Evolutionary conservation across 92 coral and sea anemone genomes (phyloP).

Genomic region (Porites rus): DNA sequence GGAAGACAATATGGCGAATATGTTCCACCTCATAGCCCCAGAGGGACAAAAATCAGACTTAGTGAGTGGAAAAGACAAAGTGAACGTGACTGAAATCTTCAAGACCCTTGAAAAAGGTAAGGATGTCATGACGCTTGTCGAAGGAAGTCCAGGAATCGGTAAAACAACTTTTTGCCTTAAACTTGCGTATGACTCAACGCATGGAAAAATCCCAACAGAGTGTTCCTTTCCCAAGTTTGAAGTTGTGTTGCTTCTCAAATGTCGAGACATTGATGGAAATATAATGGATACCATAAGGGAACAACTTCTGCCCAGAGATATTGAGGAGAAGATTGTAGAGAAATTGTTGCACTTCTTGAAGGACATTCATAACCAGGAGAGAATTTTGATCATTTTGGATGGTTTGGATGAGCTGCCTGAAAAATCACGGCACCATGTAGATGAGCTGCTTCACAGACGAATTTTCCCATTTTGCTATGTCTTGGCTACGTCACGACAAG

Average conservation of each 20-base stretch:
- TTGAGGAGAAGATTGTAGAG: not conserved
- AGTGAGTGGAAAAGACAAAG: not conserved
- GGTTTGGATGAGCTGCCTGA: not conserved
- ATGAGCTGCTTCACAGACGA: not conserved
- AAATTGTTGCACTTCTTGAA: no score
- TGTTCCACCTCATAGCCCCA: no score
- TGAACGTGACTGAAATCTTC: not conserved
- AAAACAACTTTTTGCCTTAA: not conserved
- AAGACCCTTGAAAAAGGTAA: not conserved
- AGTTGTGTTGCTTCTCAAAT: not conserved
- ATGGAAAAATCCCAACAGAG: not conserved
- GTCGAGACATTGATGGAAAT: constrained; percentile 1
- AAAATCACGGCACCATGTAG: not conserved
- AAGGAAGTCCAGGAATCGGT: not conserved
- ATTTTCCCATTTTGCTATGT: no score
- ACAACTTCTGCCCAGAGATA: not conserved
- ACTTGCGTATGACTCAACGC: not conserved
- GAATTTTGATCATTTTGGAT: not conserved
- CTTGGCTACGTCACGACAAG: no score
- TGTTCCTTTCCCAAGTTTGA: not conserved
- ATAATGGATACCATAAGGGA: not conserved
- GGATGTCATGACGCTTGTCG: not conserved
- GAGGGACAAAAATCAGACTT: no score
- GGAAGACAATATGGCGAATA: not conserved
- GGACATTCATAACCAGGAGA: not conserved